These are phyloP conservation scores for Morone saxatilis DNA, from an alignment of 2,113 vertebrate genomes.

Conservation along the genomic window DNA sequence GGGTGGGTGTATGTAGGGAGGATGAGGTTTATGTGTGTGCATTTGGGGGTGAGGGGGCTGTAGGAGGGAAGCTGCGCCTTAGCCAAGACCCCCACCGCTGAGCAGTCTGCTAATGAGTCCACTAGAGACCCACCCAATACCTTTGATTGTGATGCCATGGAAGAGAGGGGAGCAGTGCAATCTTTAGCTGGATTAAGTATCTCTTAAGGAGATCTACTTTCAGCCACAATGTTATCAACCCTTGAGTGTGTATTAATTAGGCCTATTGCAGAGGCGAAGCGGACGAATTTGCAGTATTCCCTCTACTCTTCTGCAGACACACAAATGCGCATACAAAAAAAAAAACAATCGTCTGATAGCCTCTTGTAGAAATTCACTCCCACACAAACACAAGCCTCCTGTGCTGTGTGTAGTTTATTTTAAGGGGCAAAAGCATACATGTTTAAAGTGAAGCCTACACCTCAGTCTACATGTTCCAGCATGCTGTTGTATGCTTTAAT, in stretches of 20 bases:
- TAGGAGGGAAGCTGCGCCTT: slow-evolving; percentile 29
- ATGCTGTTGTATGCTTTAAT: slow-evolving; percentile 57
- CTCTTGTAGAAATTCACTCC: slow-evolving; percentile 28
- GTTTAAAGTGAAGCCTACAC: slow-evolving; percentile 49
- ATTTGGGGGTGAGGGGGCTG: slow-evolving; percentile 24
- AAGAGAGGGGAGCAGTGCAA: slow-evolving; percentile 76
- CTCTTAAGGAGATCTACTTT: slow-evolving; percentile 84
- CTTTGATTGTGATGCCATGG: slow-evolving; percentile 81
- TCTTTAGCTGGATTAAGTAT: slow-evolving; percentile 84
- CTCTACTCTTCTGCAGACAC: slow-evolving; percentile 31
- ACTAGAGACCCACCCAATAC: slow-evolving; percentile 80
- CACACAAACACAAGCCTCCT: slow-evolving; percentile 27
- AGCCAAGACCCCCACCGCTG: slow-evolving; percentile 69
- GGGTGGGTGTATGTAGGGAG: slow-evolving; percentile 12
- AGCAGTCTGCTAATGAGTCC: slow-evolving; percentile 84
- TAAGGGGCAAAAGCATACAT: slow-evolving; percentile 4
- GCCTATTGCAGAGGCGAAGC: slow-evolving; percentile 79
- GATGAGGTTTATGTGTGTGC: slow-evolving; percentile 49
- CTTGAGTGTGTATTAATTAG: slow-evolving; percentile 84
- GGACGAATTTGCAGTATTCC: slow-evolving; percentile 63
- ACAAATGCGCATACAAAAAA: slow-evolving; percentile 5
- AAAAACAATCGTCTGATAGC: neutral
- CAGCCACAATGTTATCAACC: slow-evolving; percentile 83
- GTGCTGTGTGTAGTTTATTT: slow-evolving; percentile 32
- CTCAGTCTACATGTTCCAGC: slow-evolving; percentile 34